Base-by-base conservation (phyloP, 1,140 invertebrate genomes). In the Ooceraea biroi region DNA sequence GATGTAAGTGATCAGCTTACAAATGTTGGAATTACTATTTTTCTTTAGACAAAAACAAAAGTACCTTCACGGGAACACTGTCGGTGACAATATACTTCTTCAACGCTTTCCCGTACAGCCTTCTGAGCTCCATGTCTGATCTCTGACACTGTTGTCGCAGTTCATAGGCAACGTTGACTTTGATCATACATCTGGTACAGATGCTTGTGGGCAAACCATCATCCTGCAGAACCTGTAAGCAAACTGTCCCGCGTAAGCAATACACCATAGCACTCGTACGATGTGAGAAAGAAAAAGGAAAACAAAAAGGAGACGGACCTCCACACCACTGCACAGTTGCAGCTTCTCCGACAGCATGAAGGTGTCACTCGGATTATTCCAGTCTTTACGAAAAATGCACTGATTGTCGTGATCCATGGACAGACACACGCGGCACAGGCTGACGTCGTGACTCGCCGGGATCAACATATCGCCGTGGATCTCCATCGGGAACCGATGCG, bases 71-170 rank as follows among this genome's bases (percentile, higher is more conserved):
- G 10, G n/a, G 11, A 17, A 25, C 10, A 44, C 12, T 55, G 12
- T 8, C 44, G 50, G 52, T 46, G 52, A 44, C 44, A 41, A 68
- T 10, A 17, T 48, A 65, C 14, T 57, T 71, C 19, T 57, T 84
- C 0, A 74, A 58, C 1, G 80, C 36, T 71, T 89, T 92, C n/a
- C 87, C 89, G 61, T 88, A 92, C 1, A 90, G 61, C 72, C 88
- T 83, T 69, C 90, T 90, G 2, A 93, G 74, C 50, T 73, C 90
- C 22, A 84, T 17, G 73, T 93, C 92, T 2, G 92, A 85, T 58
- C 82, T 86, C 66, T 93, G 92, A 82, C 93, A 94, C 19, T 93
- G 93, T 41, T 90, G 74, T 68, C 91, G 88, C 69, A 94, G 91
- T 71, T 91, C 85, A 77, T 93, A 89, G 25, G 91, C 91, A 44